Base-by-base conservation (phyloP, 2,888 invertebrate species). In the Aplocera efformata region DNA sequence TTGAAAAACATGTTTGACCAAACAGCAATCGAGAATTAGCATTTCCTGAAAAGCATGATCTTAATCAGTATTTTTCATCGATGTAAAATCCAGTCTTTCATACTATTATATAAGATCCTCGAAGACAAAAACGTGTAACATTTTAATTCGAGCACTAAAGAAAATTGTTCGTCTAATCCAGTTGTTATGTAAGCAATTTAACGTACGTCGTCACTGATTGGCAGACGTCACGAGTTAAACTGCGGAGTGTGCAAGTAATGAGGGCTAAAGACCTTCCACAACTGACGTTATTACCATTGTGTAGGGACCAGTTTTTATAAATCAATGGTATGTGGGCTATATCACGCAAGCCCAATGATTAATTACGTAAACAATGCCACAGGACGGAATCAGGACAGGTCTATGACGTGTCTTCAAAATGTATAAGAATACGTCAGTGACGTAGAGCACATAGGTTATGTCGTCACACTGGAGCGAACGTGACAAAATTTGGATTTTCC, bases 261-360 rank as follows among this genome's bases (percentile, higher is more conserved):
- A 24, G 27, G 10, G 7, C 27, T 8, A 43, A 25, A 37, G 42
- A 44, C 54, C 54, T 54, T 46, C 51, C 48, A 45, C 54, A 54
- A 51, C 21, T 31, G 49, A 48, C 49, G 48, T 40, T 33, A 7
- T 24, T 7, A 7, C 41, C 32, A 50, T 54, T 54, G 52, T 48
- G 24, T 32, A 33, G 20, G 43, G 46, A 54, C 48, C 31, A 39
- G 54, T 54, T 52, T 43, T 39, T 47, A 37, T 45, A 30, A 32
- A 40, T 28, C 28, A 21, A 39, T 35, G 10, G 17, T 35, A 33
- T 35, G 24, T 41, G 38, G 45, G 44, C 39, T 24, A 35, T 32
- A 22, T 40, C 32, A 25, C 32, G 32, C 9, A 10, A 34, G 13
- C 17, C 21, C 28, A 32, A 24, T 10, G 17, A 4, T 27, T 29